Percentiles rank a stretch among this genome's conserved stretches.
Conservation (phyloP, 2,113 vertebrate genomes). For the Ptyas mucosa region DNA sequence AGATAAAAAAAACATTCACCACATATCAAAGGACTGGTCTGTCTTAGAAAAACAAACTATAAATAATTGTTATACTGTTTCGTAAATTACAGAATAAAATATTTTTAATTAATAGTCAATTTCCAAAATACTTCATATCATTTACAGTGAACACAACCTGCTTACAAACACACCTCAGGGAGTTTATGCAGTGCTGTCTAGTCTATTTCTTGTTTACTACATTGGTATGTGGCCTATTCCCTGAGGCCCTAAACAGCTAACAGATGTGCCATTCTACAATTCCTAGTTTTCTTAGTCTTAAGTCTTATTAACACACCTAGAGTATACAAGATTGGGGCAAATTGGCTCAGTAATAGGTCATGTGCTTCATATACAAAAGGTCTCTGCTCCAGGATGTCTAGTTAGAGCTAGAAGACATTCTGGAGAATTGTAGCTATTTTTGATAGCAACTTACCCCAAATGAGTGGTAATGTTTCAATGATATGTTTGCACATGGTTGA, state of each 20-base stretch:
- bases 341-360: not conserved
- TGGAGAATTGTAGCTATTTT: not conserved
- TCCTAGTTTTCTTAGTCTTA: not conserved
- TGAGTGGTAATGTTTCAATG: not conserved
- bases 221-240: not conserved
- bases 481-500: not conserved
- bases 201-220: not conserved
- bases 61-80: not conserved
- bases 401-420: not conserved
- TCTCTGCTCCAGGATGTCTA: not conserved
- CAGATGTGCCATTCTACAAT: not conserved
- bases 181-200: not conserved
- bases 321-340: not conserved
- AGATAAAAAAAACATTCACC: not conserved
- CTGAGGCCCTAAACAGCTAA: not conserved
- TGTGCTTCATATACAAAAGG: not conserved
- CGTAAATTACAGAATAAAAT: not conserved
- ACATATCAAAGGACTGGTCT: not conserved
- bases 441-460: not conserved
- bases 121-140: not conserved
- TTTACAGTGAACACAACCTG: not conserved
- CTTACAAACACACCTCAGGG: not conserved
- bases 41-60: not conserved
- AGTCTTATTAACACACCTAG: not conserved
- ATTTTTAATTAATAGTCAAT: not conserved